Evolutionary conservation across 2,113 vertebrate genomes (phyloP).

Genomic region (Jaculus jaculus): DNA sequence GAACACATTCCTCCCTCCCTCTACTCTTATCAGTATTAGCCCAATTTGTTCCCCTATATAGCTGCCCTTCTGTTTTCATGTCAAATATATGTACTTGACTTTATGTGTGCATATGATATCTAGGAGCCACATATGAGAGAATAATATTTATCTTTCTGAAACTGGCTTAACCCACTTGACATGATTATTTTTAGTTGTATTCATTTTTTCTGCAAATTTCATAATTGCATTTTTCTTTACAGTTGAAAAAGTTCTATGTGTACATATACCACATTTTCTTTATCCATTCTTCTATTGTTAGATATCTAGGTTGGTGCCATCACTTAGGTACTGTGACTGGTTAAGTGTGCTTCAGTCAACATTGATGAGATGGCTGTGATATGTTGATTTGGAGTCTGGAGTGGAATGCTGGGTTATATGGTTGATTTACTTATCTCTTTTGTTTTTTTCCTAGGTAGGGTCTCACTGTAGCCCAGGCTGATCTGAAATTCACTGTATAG

Average conservation of each 20-base stretch:
- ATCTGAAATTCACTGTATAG: too few species aligned
- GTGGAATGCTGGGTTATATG: neutral
- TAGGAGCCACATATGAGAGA: neutral
- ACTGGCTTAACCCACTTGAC: neutral
- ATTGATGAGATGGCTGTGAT: neutral
- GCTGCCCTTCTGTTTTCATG: neutral
- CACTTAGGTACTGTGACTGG: neutral
- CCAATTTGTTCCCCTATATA: neutral
- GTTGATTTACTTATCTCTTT: neutral
- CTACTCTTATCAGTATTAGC: neutral
- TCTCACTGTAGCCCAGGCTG: too few species aligned
- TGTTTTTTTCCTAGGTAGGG: too few species aligned
- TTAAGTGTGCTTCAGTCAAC: neutral
- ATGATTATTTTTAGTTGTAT: neutral
- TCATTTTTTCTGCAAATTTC: neutral
- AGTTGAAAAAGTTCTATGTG: neutral
- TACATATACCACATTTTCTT: neutral
- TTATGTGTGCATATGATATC: neutral
- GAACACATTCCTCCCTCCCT: too few species aligned
- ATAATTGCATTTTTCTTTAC: neutral
- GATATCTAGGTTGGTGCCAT: neutral
- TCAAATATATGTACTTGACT: neutral
- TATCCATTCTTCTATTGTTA: neutral
- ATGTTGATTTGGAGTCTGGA: neutral
- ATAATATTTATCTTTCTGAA: neutral